Conservation (phyloP, 2,888 invertebrate genomes). For the Odontocerum albicorne region DNA sequence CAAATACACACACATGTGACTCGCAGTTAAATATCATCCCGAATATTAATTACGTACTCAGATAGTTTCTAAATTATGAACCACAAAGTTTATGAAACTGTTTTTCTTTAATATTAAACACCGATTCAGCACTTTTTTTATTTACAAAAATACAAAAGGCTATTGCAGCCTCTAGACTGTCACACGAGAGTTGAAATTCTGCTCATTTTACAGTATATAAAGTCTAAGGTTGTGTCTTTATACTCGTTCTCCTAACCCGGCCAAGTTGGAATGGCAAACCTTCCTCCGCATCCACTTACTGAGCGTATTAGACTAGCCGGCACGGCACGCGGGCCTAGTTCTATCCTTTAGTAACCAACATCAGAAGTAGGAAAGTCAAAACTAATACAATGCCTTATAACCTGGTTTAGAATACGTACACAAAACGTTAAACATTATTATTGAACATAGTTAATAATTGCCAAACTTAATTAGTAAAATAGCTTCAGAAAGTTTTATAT, state of each 20-base stretch:
- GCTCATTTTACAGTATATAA: not conserved
- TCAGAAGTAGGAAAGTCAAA: not conserved
- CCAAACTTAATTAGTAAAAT: constrained; percentile 5
- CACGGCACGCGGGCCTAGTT: no score
- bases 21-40: constrained; percentile 5
- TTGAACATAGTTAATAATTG: not conserved
- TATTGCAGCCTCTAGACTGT: constrained; percentile 28
- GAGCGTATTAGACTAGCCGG: no score
- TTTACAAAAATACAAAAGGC: constrained; percentile 37
- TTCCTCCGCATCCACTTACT: not conserved
- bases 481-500: constrained; percentile 28
- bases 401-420: not conserved
- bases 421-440: not conserved
- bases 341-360: no score
- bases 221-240: not conserved
- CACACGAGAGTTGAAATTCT: constrained; percentile 19
- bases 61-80: constrained; percentile 11
- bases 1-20: constrained; percentile 24
- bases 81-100: constrained; percentile 4
- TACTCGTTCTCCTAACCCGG: no score
- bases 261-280: no score
- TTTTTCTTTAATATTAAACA: constrained; percentile 31
- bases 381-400: not conserved
- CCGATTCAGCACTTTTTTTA: constrained; percentile 34
- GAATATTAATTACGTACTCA: not conserved